phyloP scores from a whole-genome alignment of 2,888 invertebrate species.

The Chironomus tentans region DNA sequence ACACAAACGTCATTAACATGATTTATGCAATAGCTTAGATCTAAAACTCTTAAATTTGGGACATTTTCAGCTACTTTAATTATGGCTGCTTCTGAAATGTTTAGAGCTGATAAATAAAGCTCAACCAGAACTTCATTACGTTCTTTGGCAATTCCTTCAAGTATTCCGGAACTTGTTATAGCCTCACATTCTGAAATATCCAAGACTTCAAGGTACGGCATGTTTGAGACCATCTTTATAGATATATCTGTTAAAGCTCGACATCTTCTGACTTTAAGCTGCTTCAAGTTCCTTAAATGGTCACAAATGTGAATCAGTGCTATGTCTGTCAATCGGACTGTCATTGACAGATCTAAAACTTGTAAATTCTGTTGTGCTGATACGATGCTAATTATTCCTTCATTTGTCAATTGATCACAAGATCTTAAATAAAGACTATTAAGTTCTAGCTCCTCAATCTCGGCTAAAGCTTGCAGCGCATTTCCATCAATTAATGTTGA shows the following conservation, averaged over 20 bases:
- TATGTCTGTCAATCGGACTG: conserved; percentile 55
- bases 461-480: conserved; percentile 48
- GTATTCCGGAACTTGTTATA: conserved; percentile 52
- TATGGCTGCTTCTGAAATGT: conserved; percentile 53
- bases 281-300: conserved; percentile 49
- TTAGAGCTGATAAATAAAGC: conserved; percentile 50
- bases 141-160: conserved; percentile 49
- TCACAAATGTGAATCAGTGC: conserved; percentile 52
- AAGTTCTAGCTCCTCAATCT: conserved; percentile 46
- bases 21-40: conserved; percentile 59
- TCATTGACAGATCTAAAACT: conserved; percentile 54
- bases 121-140: conserved; percentile 45
- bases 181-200: conserved; percentile 61
- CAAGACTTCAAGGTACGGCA: conserved; percentile 49
- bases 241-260: conserved; percentile 55
- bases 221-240: conserved; percentile 45
- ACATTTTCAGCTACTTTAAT: conserved; percentile 51
- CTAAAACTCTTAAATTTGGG: conserved; percentile 49
- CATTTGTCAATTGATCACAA: conserved; percentile 55
- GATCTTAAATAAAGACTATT: conserved; percentile 46
- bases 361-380: conserved; percentile 47
- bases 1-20: conserved; percentile 61
- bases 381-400: conserved; percentile 49
- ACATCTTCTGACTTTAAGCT: conserved; percentile 55
- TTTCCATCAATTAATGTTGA: conserved; percentile 58